Percentiles rank a stretch among this genome's conserved stretches.
Evolutionary conservation across 2,888 invertebrate species (phyloP).

Genomic region (Thymelicus lineola): DNA sequence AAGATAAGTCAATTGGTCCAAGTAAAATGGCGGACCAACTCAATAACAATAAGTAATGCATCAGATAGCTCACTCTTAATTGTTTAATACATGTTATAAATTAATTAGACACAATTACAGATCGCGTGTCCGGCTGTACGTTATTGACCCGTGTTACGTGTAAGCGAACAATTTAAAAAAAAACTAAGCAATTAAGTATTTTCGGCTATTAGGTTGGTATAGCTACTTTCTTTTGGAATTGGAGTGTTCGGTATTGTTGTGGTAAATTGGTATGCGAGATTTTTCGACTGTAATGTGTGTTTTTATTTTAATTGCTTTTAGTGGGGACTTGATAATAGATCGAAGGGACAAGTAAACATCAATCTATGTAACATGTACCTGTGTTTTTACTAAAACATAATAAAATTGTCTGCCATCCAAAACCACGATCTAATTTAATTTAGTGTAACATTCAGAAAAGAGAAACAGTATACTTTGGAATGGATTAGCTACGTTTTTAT

Average conservation of each 20-base stretch:
- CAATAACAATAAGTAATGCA: constrained; percentile 74
- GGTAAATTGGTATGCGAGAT: background rate
- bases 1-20: constrained; percentile 82
- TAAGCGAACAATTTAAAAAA: constrained; percentile 57
- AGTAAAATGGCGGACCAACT: constrained; percentile 64
- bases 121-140: constrained; percentile 70
- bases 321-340: too few species aligned
- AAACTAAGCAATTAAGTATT: constrained; percentile 57
- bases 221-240: constrained; percentile 30
- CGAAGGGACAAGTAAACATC: too few species aligned
- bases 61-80: constrained; percentile 78
- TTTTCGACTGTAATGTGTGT: background rate
- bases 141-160: constrained; percentile 67
- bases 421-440: too few species aligned
- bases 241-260: constrained; percentile 12
- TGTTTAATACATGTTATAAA: constrained; percentile 84
- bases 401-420: too few species aligned
- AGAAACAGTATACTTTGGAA: too few species aligned
- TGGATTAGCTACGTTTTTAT: too few species aligned
- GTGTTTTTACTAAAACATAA: too few species aligned
- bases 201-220: constrained; percentile 50
- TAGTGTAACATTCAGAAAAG: too few species aligned
- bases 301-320: constrained; percentile 1
- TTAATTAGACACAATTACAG: constrained; percentile 81
- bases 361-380: too few species aligned